phyloP scores from a whole-genome alignment of 2,888 invertebrate genomes.

The Chironomus tentans region DNA sequence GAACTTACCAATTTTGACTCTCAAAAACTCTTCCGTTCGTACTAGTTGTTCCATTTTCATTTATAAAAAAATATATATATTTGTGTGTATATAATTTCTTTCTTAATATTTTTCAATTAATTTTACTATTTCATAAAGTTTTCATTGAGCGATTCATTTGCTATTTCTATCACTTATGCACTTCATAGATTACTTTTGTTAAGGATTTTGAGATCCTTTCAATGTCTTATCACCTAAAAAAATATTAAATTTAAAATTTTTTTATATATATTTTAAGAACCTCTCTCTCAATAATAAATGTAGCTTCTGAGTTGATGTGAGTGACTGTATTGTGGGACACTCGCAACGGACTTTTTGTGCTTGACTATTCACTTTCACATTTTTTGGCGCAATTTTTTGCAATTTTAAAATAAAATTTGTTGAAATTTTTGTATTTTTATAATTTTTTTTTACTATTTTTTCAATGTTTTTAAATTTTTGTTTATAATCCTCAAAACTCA shows the following conservation, averaged over 20 bases:
- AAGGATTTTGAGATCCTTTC: background rate
- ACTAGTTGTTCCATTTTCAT: conserved; percentile 17
- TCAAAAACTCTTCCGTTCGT: conserved; percentile 19
- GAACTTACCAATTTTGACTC: conserved; percentile 21
- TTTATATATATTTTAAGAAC: background rate
- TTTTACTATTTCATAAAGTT: background rate
- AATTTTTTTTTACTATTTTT: background rate
- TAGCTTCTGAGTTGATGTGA: background rate
- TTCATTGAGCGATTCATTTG: conserved; percentile 4
- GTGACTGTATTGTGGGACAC: background rate
- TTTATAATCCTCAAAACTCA: background rate
- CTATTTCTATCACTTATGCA: background rate
- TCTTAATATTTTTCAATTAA: background rate
- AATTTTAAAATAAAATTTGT: too few species aligned
- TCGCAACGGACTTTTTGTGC: background rate
- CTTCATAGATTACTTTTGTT: background rate
- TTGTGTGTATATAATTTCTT: background rate
- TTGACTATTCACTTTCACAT: background rate
- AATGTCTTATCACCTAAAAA: conserved; percentile 6
- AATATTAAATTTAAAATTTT: background rate
- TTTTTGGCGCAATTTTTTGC: background rate
- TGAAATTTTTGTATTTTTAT: background rate
- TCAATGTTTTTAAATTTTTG: background rate
- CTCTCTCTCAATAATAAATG: background rate
- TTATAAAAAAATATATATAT: background rate